Conservation (phyloP, 1,140 invertebrate genomes). For the Calliphora vicina region DNA sequence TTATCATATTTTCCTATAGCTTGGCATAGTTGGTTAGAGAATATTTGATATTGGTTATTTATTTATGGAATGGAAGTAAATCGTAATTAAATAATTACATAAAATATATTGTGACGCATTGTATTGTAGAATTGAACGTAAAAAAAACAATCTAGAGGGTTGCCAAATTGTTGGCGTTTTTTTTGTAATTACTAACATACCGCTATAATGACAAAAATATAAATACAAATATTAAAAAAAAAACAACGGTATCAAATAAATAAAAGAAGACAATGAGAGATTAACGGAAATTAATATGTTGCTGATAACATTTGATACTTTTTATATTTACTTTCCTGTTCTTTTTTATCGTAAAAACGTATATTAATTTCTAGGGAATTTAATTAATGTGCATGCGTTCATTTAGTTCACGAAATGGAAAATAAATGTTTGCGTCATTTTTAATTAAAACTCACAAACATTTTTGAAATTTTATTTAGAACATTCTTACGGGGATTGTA, state of each 20-base stretch:
- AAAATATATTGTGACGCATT: conserved; percentile 26
- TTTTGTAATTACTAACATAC: too few relatives aligned
- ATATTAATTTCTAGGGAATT: too few relatives aligned
- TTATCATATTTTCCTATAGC: not conserved
- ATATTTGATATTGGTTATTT: not conserved
- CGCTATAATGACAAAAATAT: not conserved
- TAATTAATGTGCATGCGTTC: too few relatives aligned
- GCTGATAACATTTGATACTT: too few relatives aligned
- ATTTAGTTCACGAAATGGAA: too few relatives aligned
- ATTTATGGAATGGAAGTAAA: conserved; percentile 17
- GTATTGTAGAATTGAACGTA: not conserved
- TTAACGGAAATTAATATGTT: not conserved
- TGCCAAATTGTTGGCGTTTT: not conserved
- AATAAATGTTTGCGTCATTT: too few relatives aligned
- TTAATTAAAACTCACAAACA: too few relatives aligned
- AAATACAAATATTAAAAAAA: too few relatives aligned
- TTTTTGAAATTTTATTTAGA: too few relatives aligned
- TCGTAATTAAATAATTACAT: conserved; percentile 34
- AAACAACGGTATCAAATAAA: not conserved
- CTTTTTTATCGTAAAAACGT: too few relatives aligned
- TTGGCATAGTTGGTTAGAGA: not conserved
- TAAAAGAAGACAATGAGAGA: not conserved
- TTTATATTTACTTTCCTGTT: too few relatives aligned
- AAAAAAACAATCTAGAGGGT: conserved; percentile 16
- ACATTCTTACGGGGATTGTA: too few relatives aligned